phyloP scores from a whole-genome alignment of 2,888 invertebrate genomes.

The Nysson spinosus region DNA sequence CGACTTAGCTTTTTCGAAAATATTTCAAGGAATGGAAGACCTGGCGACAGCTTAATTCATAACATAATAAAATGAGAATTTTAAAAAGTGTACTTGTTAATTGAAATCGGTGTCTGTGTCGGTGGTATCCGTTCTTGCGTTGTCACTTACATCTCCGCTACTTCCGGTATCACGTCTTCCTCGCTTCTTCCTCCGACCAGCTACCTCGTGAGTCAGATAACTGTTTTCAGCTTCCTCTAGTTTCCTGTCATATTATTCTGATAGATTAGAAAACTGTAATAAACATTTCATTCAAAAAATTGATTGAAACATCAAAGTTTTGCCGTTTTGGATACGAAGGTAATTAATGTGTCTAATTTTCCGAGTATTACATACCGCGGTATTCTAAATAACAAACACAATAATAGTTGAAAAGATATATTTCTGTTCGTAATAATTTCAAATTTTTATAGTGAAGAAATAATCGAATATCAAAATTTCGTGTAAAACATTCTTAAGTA shows the following conservation, averaged over 20 bases:
- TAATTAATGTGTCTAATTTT: no score
- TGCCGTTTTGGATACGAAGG: no score
- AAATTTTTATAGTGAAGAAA: no score
- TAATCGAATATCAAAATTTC: no score
- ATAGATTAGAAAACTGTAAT: no score
- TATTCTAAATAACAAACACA: no score
- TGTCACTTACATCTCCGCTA: constrained; percentile 11
- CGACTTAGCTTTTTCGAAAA: constrained; percentile 68
- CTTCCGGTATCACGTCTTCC: not conserved
- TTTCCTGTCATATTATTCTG: constrained; percentile 8
- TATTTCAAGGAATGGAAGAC: constrained; percentile 58
- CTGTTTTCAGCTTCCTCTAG: not conserved
- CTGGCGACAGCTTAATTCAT: not conserved
- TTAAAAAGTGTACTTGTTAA: constrained; percentile 2
- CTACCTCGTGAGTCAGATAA: not conserved
- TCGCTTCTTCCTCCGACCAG: not conserved
- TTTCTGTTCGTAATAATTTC: no score
- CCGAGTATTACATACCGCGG: no score
- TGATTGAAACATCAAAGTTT: no score
- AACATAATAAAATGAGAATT: not conserved
- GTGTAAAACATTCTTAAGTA: no score
- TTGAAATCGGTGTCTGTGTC: constrained; percentile 10
- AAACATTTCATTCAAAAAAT: no score
- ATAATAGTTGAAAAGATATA: no score
- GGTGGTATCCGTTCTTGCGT: not conserved